Percentiles rank a stretch among this genome's conserved stretches.
Evolutionary conservation across 2,888 invertebrate genomes (phyloP).

Genomic region (Hemistola chrysoprasaria): DNA sequence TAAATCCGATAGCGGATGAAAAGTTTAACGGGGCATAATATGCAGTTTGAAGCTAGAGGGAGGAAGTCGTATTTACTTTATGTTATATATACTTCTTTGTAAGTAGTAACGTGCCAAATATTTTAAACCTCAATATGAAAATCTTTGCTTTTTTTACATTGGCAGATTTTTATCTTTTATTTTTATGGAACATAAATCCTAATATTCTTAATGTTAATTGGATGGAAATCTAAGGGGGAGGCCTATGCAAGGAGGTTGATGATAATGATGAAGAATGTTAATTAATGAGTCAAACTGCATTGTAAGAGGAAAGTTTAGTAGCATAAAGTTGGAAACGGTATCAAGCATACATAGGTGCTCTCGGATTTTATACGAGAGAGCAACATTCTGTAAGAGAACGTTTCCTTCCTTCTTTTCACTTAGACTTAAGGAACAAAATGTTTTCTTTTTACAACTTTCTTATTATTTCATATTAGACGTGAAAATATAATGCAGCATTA

Average conservation of each 20-base stretch:
- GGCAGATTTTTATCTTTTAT: no score
- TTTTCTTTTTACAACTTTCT: constrained; percentile 1
- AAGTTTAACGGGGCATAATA: constrained; percentile 21
- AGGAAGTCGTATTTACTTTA: neutral
- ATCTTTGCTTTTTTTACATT: no score
- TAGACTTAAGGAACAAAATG: neutral
- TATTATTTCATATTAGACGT: no score
- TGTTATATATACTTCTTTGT: neutral
- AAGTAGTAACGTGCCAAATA: no score
- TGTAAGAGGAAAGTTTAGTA: constrained; percentile 28
- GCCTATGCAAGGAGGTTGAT: no score
- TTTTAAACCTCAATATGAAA: no score
- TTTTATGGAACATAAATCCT: no score
- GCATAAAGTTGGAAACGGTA: constrained; percentile 13
- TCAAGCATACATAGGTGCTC: neutral
- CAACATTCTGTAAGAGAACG: neutral
- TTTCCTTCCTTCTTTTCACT: neutral
- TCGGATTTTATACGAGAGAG: constrained; percentile 1
- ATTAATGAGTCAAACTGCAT: constrained; percentile 30
- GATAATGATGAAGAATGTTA: no score
- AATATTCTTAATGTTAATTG: no score
- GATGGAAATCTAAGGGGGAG: no score
- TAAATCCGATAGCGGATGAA: constrained; percentile 34
- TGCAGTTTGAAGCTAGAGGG: constrained; percentile 20
- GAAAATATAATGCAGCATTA: no score